A percentile compares a stretch with the other conserved stretches of the same genome.
phyloP scores from a whole-genome alignment of 2,797 vertebrate species.

The Gymnoscopelus microlampas region DNA sequence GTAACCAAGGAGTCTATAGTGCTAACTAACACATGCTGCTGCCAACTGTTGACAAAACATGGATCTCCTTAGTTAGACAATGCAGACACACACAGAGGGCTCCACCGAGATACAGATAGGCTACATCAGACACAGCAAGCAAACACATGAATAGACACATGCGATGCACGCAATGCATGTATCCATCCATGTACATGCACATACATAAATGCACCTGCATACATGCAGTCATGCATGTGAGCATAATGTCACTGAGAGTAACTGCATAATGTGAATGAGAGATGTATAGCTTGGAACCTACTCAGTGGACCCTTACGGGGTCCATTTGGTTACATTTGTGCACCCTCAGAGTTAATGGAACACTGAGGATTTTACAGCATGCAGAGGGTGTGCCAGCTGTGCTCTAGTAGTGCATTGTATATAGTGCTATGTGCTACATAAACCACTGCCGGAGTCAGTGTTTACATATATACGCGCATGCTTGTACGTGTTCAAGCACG shows the following conservation, averaged over 20 bases:
- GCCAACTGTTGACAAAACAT: constrained; percentile 61
- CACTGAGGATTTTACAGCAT: no score
- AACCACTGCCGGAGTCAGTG: constrained; percentile 23
- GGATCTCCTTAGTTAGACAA: constrained; percentile 39
- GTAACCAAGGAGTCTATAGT: constrained; percentile 19
- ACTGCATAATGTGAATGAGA: no score
- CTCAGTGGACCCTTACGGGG: no score
- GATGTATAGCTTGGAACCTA: no score
- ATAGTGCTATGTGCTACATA: no score
- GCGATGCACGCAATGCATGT: background rate
- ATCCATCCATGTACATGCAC: background rate
- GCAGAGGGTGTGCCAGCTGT: constrained; percentile 7
- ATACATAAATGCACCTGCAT: background rate
- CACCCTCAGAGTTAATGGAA: no score
- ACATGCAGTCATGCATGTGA: background rate
- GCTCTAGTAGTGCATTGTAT: no score
- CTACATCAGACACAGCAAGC: background rate
- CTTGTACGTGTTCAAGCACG: background rate
- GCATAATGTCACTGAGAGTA: no score
- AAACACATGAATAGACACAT: background rate
- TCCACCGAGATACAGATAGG: background rate
- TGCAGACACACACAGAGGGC: constrained; percentile 35
- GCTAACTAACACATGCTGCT: constrained; percentile 39
- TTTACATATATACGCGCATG: constrained; percentile 7
- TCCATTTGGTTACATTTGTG: no score